These are phyloP conservation scores for Numenius arquata DNA, from an alignment of 2,113 vertebrate species.

Conservation along the genomic window DNA sequence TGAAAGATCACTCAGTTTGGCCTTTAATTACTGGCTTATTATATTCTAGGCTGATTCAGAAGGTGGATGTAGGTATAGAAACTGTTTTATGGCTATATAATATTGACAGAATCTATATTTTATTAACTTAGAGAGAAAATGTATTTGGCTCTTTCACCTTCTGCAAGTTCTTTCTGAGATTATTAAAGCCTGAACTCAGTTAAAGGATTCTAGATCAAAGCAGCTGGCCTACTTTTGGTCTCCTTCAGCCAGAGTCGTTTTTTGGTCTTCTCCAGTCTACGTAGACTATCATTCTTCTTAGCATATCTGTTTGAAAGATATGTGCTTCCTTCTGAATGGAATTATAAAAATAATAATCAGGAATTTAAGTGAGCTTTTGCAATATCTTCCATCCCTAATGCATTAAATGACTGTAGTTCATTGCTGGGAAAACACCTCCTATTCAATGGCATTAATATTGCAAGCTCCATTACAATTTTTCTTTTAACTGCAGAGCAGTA, in stretches of 20 bases:
- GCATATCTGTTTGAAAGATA: not conserved
- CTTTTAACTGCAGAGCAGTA: not conserved
- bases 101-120: not conserved
- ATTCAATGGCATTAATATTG: not conserved
- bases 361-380: not conserved
- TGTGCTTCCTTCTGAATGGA: not conserved
- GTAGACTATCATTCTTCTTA: not conserved
- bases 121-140: not conserved
- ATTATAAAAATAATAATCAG: too few relatives aligned
- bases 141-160: not conserved
- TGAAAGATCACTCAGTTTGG: not conserved
- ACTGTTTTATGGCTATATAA: not conserved
- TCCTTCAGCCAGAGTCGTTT: not conserved
- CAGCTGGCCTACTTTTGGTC: not conserved
- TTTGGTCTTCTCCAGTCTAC: not conserved
- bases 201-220: not conserved
- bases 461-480: not conserved
- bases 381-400: not conserved
- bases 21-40: not conserved
- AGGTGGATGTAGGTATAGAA: not conserved
- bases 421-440: not conserved
- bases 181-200: not conserved
- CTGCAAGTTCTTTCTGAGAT: not conserved
- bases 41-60: not conserved
- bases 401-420: not conserved